Evolutionary conservation across 1,140 invertebrate species (phyloP), one percentile per base, ranked within the genome.

Genomic region (Lethocerus indicus): DNA sequence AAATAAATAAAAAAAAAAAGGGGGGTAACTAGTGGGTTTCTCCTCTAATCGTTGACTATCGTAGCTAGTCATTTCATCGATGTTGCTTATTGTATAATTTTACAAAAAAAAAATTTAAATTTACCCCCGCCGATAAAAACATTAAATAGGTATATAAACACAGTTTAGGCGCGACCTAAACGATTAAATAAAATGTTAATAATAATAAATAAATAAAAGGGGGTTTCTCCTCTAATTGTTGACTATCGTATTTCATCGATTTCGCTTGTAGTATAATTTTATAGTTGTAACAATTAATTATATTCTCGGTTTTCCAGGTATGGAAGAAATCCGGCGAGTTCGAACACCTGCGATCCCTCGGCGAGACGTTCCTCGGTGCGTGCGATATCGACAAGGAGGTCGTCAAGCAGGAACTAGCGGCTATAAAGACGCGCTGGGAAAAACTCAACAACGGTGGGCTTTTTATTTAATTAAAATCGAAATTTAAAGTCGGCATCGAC

Each of bases 321-420:
- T 87, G 87, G 78, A 87, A 90, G 60, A 82, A 83, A 54, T 86
- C 86, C 41, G 88, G 87, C 9, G 91, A 95, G 64, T 93, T 84
- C 61, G 90, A 95, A 57, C 87, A 87, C 61, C 83, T 83, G 51
- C 81, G 78, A 61, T 83, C 76, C 0, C 67, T 82, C 2, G 90
- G 89, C 12, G 86, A 94, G 56, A 83, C 83, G 0, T 87, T 95
- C 66, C 67, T 87, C 20, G 73, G 74, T 2, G 75, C 83, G 45
- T 91, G 88, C 54, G 88, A 95, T 60, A 78, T 85, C 46, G 90
- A 94, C 59, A 87, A 92, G 60, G 87, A 92, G 39, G 75, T 83
- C 12, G 83, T 96, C 0, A 81, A 86, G 59, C 78, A 80, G 26
- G 83, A 91, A 60, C 65, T 52, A 20, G 18, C 76, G 47, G 72